Percentiles rank a stretch among this genome's conserved stretches.
These are phyloP conservation scores for Corythornis cristatus DNA, from an alignment of 2,113 vertebrate species.

Conservation along the genomic window DNA sequence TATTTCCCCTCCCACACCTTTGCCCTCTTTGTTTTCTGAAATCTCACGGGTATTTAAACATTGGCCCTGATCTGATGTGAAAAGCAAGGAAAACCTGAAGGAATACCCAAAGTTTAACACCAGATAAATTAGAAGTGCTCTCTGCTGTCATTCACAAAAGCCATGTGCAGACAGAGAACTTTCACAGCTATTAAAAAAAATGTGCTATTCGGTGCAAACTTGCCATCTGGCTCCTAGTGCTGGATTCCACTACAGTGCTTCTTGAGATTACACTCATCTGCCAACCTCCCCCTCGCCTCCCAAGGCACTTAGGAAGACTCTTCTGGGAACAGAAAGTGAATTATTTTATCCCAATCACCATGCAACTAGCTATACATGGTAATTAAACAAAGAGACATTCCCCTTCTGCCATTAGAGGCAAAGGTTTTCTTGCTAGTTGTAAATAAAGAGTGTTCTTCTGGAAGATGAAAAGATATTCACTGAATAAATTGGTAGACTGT, in stretches of 20 bases:
- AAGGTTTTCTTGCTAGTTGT: conserved; percentile 69
- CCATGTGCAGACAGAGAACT: conserved; percentile 65
- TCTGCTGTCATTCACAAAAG: conserved; percentile 65
- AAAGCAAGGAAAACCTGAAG: conserved; percentile 43
- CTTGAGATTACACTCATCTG: conserved; percentile 64
- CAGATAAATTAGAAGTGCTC: conserved; percentile 55
- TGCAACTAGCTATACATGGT: conserved; percentile 72
- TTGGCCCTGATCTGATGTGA: conserved; percentile 4
- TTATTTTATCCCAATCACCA: conserved; percentile 70
- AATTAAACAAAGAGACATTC: conserved; percentile 74
- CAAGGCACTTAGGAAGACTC: conserved; percentile 70
- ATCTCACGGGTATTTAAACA: neutral
- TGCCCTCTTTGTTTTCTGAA: conserved; percentile 8
- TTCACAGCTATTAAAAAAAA: conserved; percentile 74
- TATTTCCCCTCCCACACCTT: neutral
- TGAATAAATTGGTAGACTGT: conserved; percentile 54
- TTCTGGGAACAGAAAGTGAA: conserved; percentile 77
- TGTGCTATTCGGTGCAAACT: conserved; percentile 65
- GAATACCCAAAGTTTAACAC: conserved; percentile 20
- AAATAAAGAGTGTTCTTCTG: conserved; percentile 58
- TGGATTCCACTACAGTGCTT: conserved; percentile 58
- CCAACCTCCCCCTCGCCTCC: conserved; percentile 68
- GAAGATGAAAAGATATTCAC: conserved; percentile 59
- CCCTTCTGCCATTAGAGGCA: conserved; percentile 68
- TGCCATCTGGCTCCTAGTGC: conserved; percentile 71